Evolutionary conservation across 2,888 invertebrate species (phyloP), one percentile per base, ranked within the genome.

Genomic region (Hydrotaea cyrtoneurina): DNA sequence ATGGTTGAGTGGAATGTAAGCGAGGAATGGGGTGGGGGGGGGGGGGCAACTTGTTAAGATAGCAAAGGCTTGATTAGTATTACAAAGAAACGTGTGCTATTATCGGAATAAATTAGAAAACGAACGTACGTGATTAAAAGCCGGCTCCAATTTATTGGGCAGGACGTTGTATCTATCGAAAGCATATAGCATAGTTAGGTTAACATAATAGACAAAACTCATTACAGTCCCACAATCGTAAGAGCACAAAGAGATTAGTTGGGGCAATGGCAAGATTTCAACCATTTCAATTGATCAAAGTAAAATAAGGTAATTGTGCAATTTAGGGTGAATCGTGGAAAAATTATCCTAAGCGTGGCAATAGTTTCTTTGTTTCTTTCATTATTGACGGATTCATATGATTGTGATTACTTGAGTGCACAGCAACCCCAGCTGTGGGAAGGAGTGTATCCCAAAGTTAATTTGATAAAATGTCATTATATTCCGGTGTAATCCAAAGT

Each of bases 31-130:
- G 31, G 7, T 1, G 39, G 17, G 2, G 2, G 31, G 3, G 7
- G 31, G 7, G 11, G 39, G 17, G 64, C 36, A 17, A 17, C 36
- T 13, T 39, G 21, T 66, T 43, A 50, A n/a, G 50, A 50, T 50
- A 66, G 43, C 23, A 13, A 46, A 46, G 46, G 43, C 46, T 46
- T 69, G 69, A 69, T 69, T 69, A 69, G 69, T 69, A 69, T 69
- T 69, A 46, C 69, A 69, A 69, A 69, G 46, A n/a, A 69, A 46
- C 43, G 43, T 69, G 46, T 23, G 23, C 69, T 46, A 69, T 69
- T 46, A 69, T 69, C 11, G 43, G 69, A 69, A 69, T 69, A 69
- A 69, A 69, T 69, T 69, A 69, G 69, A 69, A 69, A 69, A 69
- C 46, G 69, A 62, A 69, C 23, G 46, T 69, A 69, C 69, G 69